Evolutionary conservation across 2,113 vertebrate genomes (phyloP).

Genomic region (Hystrix cristata): DNA sequence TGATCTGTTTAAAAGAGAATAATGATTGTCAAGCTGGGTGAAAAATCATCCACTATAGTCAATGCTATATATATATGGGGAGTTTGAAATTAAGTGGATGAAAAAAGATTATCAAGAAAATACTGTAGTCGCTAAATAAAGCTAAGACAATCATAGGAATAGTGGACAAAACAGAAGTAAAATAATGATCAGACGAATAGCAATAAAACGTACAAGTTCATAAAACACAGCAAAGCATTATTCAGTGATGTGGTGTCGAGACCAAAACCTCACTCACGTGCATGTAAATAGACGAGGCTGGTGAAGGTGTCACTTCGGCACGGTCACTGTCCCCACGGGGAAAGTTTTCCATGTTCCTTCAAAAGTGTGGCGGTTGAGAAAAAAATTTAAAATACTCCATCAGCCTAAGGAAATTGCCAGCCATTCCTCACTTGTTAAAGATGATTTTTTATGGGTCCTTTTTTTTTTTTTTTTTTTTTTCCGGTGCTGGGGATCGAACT

Average conservation of each 20-base stretch:
- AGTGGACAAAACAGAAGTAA: no score
- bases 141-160: neutral
- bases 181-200: no score
- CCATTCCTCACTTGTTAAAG: neutral
- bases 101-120: neutral
- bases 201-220: neutral
- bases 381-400: neutral
- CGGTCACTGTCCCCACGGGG: neutral
- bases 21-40: neutral
- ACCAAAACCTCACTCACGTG: accelerated
- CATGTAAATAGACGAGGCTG: neutral
- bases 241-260: neutral
- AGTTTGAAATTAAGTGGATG: neutral
- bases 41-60: neutral
- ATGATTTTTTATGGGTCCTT: neutral
- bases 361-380: neutral
- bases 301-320: neutral
- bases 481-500: no score
- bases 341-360: neutral
- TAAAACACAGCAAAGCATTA: neutral
- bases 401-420: neutral
- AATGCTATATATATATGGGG: no score
- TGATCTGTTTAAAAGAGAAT: neutral
- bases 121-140: neutral
- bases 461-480: no score